phyloP scores from a whole-genome alignment of 2,113 vertebrate species.

The Antechinus stuartii region DNA sequence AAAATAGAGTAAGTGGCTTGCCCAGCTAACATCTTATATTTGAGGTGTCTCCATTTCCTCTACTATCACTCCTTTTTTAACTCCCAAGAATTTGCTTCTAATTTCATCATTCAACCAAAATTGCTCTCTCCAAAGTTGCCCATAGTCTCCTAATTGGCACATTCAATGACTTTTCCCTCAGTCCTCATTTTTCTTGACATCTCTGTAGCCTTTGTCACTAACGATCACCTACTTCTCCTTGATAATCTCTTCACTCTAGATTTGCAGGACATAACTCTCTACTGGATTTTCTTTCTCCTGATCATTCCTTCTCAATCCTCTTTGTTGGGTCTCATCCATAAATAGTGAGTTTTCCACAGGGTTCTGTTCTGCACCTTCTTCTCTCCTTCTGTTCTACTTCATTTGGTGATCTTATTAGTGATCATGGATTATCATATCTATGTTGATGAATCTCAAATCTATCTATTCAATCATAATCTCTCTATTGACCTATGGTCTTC shows the following conservation, averaged over 20 bases:
- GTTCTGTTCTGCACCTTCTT: not conserved
- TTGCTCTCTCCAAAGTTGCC: not conserved
- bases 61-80: too few species aligned
- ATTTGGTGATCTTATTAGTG: not conserved
- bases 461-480: not conserved
- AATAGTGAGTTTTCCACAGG: not conserved
- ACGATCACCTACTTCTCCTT: too few species aligned
- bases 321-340: not conserved
- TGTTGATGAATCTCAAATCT: not conserved
- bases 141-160: not conserved
- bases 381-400: not conserved
- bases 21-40: not conserved
- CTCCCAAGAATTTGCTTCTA: too few species aligned
- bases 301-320: not conserved
- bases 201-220: too few species aligned
- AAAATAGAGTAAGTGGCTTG: not conserved
- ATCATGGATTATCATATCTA: not conserved
- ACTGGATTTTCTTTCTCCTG: not conserved
- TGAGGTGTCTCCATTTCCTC: too few species aligned
- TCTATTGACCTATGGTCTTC: not conserved
- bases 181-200: too few species aligned
- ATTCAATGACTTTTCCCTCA: too few species aligned
- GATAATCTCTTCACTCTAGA: not conserved
- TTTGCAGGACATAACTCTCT: not conserved
- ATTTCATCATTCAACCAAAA: not conserved